A percentile compares a stretch with the other conserved stretches of the same genome.
phyloP scores from a whole-genome alignment of 2,113 vertebrate species.

The Hydrochoerus hydrochaeris region DNA sequence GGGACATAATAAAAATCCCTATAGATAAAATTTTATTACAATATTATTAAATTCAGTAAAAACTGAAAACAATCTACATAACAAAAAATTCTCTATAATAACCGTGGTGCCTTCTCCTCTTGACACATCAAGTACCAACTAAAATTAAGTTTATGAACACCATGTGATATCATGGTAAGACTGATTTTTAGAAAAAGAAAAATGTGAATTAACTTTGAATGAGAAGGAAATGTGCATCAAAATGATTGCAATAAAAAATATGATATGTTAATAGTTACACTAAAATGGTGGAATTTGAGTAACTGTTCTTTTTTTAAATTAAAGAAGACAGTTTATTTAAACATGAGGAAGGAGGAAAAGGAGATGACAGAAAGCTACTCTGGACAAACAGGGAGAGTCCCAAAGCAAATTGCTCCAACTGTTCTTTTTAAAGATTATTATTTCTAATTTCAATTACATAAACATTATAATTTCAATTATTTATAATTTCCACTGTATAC shows the following conservation, averaged over 20 bases:
- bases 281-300: background rate
- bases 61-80: background rate
- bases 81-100: background rate
- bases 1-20: background rate
- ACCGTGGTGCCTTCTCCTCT: background rate
- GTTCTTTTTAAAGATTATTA: background rate
- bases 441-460: background rate
- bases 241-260: background rate
- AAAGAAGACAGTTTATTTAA: too few relatives aligned
- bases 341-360: too few relatives aligned
- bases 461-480: background rate
- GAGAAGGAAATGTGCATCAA: background rate
- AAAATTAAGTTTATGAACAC: constrained; percentile 1
- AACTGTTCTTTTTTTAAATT: background rate
- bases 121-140: background rate
- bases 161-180: background rate
- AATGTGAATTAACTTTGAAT: background rate
- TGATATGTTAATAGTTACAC: background rate
- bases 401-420: too few relatives aligned
- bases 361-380: too few relatives aligned
- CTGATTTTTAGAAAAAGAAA: background rate
- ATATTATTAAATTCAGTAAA: background rate
- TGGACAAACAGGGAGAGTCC: too few relatives aligned
- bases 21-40: background rate
- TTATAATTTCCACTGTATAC: background rate